Base-by-base conservation (phyloP, 2,888 invertebrate genomes). In the Tigriopus californicus region DNA sequence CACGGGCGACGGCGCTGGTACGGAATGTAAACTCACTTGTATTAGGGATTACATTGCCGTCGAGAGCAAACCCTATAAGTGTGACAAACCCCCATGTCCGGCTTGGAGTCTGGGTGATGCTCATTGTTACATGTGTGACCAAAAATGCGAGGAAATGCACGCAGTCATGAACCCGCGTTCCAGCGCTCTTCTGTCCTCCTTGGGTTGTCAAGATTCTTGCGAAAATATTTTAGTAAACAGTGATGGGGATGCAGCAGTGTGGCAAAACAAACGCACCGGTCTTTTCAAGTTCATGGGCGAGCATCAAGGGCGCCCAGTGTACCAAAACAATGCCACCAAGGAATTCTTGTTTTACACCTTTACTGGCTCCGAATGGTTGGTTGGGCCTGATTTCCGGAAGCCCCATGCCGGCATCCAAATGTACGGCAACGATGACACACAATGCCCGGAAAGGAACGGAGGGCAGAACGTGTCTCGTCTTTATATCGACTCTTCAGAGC, bases 261-360 rank as follows among this genome's bases (percentile, higher is more conserved):
- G 58, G 58, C 58, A 58, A 46, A 58, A 58, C 40, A 58, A 58
- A 24, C 42, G 58, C 11, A 58, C 49, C 40, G 58, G 58, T n/a
- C 11, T 47, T 5, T 58, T 58, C 48, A 13, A 13, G 1, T 58
- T 58, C 40, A 24, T 58, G 20, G 58, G 58, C 22, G 58, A 58
- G 49, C 58, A 58, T 18, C 47, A 58, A 18, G 49, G 33, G 13
- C 47, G 58, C 4, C 58, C 58, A 10, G 58, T 58, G 24, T 58
- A 58, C 25, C 24, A 48, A 15, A 58, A 58, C 40, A 58, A 58
- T 25, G 58, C 58, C 22, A 58, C 58, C 33, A 48, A 48, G 40
- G 58, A 58, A 33, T 48, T 22, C 40, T 25, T 58, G 24, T 58
- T 46, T 44, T 58, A 49, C 22, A 49, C 58, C 6, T 25, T 20